phyloP scores from a whole-genome alignment of 92 coral and sea anemone genomes.

The Siderastrea siderea region DNA sequence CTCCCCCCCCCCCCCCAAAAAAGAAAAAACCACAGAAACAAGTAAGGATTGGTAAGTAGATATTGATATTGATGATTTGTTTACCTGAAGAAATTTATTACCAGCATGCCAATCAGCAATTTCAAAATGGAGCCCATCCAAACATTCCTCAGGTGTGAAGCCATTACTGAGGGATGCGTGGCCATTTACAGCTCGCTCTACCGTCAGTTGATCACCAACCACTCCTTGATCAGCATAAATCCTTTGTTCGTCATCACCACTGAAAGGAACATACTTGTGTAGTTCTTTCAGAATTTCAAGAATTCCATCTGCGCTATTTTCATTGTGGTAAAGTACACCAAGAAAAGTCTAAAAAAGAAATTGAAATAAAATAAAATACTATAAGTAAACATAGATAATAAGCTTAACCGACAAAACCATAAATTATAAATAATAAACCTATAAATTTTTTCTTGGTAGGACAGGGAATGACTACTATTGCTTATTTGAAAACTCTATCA shows the following conservation, averaged over 20 bases:
- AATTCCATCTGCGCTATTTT: conserved; percentile 55
- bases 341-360: conserved; percentile 36
- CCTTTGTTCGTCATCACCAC: conserved; percentile 44
- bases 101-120: conserved; percentile 66
- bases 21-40: no score
- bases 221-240: conserved; percentile 56
- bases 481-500: no score
- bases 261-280: conserved; percentile 57
- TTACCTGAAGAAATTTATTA: conserved; percentile 34
- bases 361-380: not conserved
- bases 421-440: no score
- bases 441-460: no score
- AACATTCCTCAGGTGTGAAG: conserved; percentile 49
- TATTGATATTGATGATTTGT: no score
- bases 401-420: no score
- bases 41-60: no score
- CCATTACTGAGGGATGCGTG: conserved; percentile 60
- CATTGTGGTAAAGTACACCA: conserved; percentile 60
- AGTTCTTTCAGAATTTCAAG: conserved; percentile 43
- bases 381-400: no score
- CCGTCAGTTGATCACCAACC: conserved; percentile 63
- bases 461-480: no score
- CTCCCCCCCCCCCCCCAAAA: no score
- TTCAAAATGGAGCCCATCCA: conserved; percentile 54
- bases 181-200: conserved; percentile 51